phyloP scores from a whole-genome alignment of 2,797 vertebrate species.

The Sarcoramphus papa region DNA sequence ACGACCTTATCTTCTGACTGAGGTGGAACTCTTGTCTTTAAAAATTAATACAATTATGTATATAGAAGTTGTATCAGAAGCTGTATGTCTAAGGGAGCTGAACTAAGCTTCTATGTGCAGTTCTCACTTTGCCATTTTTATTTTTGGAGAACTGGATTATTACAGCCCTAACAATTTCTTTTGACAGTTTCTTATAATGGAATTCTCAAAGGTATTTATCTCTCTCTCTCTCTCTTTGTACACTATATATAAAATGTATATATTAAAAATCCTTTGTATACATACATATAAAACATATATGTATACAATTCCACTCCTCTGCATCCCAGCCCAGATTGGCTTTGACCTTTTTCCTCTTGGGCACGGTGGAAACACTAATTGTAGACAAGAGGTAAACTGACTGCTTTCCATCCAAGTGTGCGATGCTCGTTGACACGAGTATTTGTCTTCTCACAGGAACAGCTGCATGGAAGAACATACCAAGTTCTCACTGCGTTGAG shows the following conservation, averaged over 20 bases:
- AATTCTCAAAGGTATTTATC: not conserved
- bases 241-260: not conserved
- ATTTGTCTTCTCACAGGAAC: not conserved
- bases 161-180: not conserved
- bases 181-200: not conserved
- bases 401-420: not conserved
- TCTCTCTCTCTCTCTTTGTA: not conserved
- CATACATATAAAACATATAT: not conserved
- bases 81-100: not conserved
- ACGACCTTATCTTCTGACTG: not conserved
- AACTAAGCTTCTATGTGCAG: not conserved
- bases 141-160: not conserved
- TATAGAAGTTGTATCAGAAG: not conserved
- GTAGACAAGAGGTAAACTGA: not conserved
- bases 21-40: not conserved
- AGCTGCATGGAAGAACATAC: not conserved
- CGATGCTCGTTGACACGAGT: accelerated
- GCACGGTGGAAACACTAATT: not conserved
- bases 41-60: not conserved
- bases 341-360: not conserved
- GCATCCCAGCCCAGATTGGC: not conserved
- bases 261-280: not conserved
- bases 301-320: not conserved
- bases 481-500: accelerated
- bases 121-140: not conserved